Base-by-base conservation (phyloP, 2,113 vertebrate genomes). In the Myotis yumanensis region DNA sequence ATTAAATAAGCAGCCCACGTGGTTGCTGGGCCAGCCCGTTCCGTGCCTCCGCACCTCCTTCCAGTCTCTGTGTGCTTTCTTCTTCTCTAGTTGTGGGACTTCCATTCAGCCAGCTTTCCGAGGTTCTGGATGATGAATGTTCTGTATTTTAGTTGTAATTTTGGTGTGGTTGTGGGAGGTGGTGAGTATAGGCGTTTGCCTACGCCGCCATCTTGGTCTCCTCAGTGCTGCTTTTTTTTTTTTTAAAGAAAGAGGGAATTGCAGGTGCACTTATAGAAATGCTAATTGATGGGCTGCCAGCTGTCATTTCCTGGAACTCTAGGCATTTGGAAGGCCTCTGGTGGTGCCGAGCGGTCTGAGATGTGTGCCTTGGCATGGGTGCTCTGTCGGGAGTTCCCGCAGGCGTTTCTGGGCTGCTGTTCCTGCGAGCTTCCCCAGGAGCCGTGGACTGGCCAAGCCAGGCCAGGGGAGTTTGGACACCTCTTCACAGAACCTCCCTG, bases 311-410 rank as follows among this genome's bases (percentile, higher is more conserved):
- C 46, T 6, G 37, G 25, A 48, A 57, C 62, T 79, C 59, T 68
- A 40, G 52, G n/a, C 0, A 15, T 62, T 68, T 15, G 52, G 20
- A 17, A 43, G 62, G 2, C n/a, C 37, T 17, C 12, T 32, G 17
- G 35, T 0, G 1, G 7, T 11, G 22, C 68, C 0, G 9, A 20
- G 40, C 4, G 3, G 4, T 16, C 7, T 0, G 8, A 71, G 52
- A 16, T 0, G 3, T 5, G 23, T 2, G 3, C 15, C 28, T 1
- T 23, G 7, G 11, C 0, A 0, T 0, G 6, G n/a, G 32, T 2
- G 16, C 66, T 20, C 2, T 14, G 68, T 16, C 12, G 3, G 30
- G 6, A 7, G 16, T 10, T 35, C 64, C 40, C 28, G 52, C 0
- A 1, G 12, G 18, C 7, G 18, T 68, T n/a, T 7, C 84, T 23